Evolutionary conservation across 2,797 vertebrate genomes (phyloP).

Genomic region (Propithecus perrieri): DNA sequence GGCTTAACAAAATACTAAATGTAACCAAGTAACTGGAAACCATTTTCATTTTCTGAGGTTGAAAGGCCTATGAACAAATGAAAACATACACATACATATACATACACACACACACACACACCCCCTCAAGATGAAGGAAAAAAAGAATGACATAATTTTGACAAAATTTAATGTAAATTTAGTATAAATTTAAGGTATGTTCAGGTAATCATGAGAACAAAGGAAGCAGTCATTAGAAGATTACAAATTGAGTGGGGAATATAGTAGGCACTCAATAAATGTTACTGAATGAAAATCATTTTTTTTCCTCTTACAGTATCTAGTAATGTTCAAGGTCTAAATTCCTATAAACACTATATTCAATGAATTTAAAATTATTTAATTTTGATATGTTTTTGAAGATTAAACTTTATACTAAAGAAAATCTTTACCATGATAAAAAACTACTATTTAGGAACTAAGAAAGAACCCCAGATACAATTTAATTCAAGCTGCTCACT

Average conservation of each 20-base stretch:
- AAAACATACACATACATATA: not conserved
- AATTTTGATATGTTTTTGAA: conserved; percentile 46
- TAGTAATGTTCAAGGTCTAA: conserved; percentile 4
- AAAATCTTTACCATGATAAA: conserved; percentile 39
- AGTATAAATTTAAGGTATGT: conserved; percentile 1
- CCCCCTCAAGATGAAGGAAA: not conserved
- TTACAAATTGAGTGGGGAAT: not conserved
- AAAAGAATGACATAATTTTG: conserved; percentile 33
- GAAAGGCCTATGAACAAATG: not conserved
- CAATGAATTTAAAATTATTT: conserved; percentile 11
- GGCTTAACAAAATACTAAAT: conserved; percentile 10
- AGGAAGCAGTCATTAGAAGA: not conserved
- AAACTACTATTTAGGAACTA: conserved; percentile 50
- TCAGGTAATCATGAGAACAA: not conserved
- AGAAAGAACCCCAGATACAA: conserved; percentile 5
- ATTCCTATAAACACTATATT: conserved; percentile 27
- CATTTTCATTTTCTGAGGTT: conserved; percentile 26
- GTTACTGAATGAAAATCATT: conserved; percentile 37
- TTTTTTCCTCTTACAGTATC: not conserved
- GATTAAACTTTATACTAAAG: conserved; percentile 27
- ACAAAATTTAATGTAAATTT: not conserved
- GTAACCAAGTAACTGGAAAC: not conserved
- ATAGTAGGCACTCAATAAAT: conserved; percentile 78
- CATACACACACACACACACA: not conserved
- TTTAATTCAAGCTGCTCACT: not conserved